phyloP scores from a whole-genome alignment of 2,888 invertebrate genomes.

The Sesamia inferens region DNA sequence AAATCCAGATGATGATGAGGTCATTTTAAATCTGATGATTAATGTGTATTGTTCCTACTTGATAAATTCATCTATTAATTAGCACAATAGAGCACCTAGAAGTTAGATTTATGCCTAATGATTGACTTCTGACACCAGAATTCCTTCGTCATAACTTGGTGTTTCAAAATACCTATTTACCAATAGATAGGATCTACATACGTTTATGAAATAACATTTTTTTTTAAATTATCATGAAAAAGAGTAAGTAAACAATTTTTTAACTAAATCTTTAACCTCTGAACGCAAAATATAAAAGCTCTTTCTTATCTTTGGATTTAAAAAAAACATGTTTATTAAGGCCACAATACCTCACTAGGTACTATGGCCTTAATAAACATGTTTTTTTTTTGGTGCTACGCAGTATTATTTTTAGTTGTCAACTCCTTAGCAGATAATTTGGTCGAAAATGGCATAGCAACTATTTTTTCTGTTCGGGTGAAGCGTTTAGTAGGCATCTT shows the following conservation, averaged over 20 bases:
- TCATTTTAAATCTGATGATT: background rate
- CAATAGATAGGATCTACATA: background rate
- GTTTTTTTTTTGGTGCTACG: too few species aligned
- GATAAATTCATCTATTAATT: slow-evolving; percentile 1
- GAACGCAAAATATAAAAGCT: slow-evolving; percentile 1
- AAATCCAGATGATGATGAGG: too few species aligned
- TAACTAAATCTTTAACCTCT: slow-evolving; percentile 23
- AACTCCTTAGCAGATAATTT: background rate
- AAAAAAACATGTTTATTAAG: slow-evolving; percentile 2
- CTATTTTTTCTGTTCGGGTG: too few species aligned
- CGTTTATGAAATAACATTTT: background rate
- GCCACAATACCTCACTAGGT: background rate
- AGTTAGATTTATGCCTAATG: background rate
- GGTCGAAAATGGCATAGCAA: background rate
- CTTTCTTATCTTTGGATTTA: slow-evolving; percentile 9
- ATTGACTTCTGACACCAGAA: background rate
- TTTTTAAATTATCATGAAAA: background rate
- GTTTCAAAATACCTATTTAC: background rate
- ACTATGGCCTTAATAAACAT: background rate
- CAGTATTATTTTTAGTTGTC: background rate
- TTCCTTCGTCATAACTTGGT: background rate
- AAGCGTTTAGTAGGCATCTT: too few species aligned
- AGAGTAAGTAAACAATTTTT: background rate
- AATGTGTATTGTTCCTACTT: background rate
- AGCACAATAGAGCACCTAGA: background rate